These are phyloP conservation scores for Salvelinus sp. DNA, from an alignment of 2,113 vertebrate species.

Conservation along the genomic window DNA sequence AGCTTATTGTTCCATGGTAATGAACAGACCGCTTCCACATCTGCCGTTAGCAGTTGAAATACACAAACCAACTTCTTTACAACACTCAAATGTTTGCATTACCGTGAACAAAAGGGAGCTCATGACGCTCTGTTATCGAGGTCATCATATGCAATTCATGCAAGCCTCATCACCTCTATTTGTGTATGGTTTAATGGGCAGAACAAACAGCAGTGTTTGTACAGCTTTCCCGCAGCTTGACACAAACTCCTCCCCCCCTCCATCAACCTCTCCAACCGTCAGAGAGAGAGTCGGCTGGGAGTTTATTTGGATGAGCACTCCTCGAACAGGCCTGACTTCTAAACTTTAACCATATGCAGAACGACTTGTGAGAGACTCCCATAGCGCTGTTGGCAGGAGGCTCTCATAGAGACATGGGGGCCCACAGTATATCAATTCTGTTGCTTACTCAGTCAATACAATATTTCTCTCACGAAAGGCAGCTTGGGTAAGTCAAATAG, in stretches of 20 bases:
- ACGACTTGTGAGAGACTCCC: slow-evolving; percentile 25
- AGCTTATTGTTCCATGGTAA: neutral
- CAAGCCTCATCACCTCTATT: slow-evolving; percentile 12
- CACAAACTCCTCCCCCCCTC: slow-evolving; percentile 7
- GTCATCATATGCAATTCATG: neutral
- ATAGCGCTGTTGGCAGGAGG: neutral
- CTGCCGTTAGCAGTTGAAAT: neutral
- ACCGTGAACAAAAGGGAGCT: slow-evolving; percentile 15
- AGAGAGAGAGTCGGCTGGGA: neutral
- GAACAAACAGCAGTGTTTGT: slow-evolving; percentile 57
- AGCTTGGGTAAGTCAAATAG: neutral
- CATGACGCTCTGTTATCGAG: too few species aligned
- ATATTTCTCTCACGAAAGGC: slow-evolving; percentile 11
- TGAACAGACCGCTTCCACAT: neutral
- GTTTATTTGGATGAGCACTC: slow-evolving; percentile 55
- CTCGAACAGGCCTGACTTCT: slow-evolving; percentile 25
- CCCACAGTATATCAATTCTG: neutral
- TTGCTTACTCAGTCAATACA: slow-evolving; percentile 5
- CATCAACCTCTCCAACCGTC: neutral
- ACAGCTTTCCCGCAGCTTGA: slow-evolving; percentile 60
- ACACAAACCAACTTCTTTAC: slow-evolving; percentile 1
- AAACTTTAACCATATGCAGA: slow-evolving; percentile 51
- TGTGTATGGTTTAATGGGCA: neutral
- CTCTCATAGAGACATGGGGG: neutral
- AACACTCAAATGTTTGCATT: slow-evolving; percentile 10